phyloP scores from a whole-genome alignment of 2,888 invertebrate species.

The Pristionchus fissidentatus region DNA sequence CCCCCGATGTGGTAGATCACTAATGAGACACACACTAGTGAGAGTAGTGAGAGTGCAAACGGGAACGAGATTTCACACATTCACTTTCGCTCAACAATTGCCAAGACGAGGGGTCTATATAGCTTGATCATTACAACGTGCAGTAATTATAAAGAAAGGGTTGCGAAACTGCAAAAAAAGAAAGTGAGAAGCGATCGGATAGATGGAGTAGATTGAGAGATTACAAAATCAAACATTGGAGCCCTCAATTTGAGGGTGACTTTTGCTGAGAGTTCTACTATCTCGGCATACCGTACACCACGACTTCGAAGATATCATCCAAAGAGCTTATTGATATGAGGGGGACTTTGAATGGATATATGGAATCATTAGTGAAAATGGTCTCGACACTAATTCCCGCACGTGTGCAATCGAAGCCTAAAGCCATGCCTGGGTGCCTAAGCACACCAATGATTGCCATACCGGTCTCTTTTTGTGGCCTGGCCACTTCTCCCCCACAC shows the following conservation, averaged over 20 bases:
- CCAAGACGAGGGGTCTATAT: not conserved
- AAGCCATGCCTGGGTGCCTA: not conserved
- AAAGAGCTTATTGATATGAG: too few relatives aligned
- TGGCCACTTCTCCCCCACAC: not conserved
- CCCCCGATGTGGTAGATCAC: not conserved
- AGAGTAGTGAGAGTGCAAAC: not conserved
- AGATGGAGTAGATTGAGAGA: too few relatives aligned
- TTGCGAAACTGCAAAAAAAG: too few relatives aligned
- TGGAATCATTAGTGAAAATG: not conserved
- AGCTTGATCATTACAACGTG: too few relatives aligned
- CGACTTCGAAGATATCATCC: not conserved
- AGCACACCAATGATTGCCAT: conserved; percentile 13
- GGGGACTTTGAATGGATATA: too few relatives aligned
- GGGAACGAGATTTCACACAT: not conserved
- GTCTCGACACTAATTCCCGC: not conserved
- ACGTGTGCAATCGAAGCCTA: not conserved
- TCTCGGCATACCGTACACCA: too few relatives aligned
- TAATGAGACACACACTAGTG: not conserved
- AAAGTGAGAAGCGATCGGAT: too few relatives aligned
- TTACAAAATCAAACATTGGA: too few relatives aligned
- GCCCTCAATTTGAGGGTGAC: too few relatives aligned
- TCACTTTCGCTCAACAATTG: not conserved
- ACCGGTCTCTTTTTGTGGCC: conserved; percentile 34
- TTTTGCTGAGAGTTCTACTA: too few relatives aligned
- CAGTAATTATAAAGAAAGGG: too few relatives aligned